phyloP scores from a whole-genome alignment of 2,797 vertebrate species.

The Protosalanx chinensis region DNA sequence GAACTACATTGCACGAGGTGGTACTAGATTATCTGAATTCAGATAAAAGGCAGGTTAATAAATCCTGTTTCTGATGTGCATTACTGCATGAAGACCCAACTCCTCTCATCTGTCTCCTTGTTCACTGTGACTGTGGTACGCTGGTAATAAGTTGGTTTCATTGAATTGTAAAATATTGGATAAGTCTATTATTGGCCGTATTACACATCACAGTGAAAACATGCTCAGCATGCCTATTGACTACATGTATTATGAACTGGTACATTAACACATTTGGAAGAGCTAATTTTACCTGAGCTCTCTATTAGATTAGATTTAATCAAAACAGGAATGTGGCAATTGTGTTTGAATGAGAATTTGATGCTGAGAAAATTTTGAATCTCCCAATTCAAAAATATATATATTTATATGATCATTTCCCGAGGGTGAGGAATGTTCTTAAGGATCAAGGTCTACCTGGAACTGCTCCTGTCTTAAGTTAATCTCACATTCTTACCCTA shows the following conservation, averaged over 20 bases:
- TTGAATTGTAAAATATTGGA: background rate
- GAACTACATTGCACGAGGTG: too few relatives aligned
- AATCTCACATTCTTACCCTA: too few relatives aligned
- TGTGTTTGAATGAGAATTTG: background rate
- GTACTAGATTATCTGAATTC: too few relatives aligned
- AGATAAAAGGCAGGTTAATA: constrained; percentile 27
- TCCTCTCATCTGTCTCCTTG: background rate
- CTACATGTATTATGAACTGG: constrained; percentile 68
- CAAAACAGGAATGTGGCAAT: constrained; percentile 48
- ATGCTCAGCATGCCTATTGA: constrained; percentile 55
- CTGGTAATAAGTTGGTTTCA: background rate
- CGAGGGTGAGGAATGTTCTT: background rate
- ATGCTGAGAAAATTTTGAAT: too few relatives aligned
- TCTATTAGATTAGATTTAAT: constrained; percentile 66
- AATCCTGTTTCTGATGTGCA: background rate
- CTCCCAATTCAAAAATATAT: too few relatives aligned
- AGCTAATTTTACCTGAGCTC: constrained; percentile 70
- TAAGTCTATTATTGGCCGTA: background rate
- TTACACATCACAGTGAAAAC: constrained; percentile 44
- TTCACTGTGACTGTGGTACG: background rate
- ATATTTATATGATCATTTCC: background rate
- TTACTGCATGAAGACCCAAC: background rate
- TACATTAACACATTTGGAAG: constrained; percentile 68
- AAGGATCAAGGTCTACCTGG: background rate
- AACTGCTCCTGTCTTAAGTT: background rate